Percentiles rank a stretch among this genome's conserved stretches.
Conservation (phyloP, 2,113 vertebrate genomes). For the Paratilapia polleni region DNA sequence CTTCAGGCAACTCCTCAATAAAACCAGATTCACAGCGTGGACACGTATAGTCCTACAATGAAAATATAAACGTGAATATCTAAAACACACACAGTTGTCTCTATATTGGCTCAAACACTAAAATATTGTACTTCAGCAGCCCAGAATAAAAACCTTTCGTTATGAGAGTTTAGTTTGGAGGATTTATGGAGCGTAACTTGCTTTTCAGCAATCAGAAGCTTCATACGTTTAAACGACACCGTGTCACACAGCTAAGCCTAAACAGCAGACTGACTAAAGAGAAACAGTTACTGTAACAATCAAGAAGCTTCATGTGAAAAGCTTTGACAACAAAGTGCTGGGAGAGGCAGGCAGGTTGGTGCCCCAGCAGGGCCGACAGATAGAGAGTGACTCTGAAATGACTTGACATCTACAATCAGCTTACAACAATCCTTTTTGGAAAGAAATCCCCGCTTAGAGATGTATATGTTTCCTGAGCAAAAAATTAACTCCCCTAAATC, state of each 20-base stretch:
- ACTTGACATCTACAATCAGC: not conserved
- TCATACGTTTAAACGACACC: slow-evolving; percentile 4
- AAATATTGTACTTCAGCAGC: not conserved
- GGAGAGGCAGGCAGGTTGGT: slow-evolving; percentile 17
- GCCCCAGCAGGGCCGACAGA: not conserved
- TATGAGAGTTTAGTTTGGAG: too few species aligned
- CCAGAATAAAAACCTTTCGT: not conserved
- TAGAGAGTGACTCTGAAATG: not conserved
- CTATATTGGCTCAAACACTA: not conserved
- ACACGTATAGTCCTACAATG: slow-evolving; percentile 90
- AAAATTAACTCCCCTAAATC: not conserved
- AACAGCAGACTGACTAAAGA: slow-evolving; percentile 24
- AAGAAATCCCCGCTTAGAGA: not conserved
- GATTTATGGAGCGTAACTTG: not conserved
- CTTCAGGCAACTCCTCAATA: slow-evolving; percentile 91
- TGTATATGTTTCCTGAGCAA: not conserved
- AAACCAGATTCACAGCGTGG: slow-evolving; percentile 95
- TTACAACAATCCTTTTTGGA: not conserved
- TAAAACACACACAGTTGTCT: not conserved
- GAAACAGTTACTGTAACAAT: slow-evolving; percentile 55
- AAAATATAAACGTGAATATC: slow-evolving; percentile 11
- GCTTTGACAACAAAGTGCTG: slow-evolving; percentile 35
- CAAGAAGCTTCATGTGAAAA: slow-evolving; percentile 68
- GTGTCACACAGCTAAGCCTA: slow-evolving; percentile 4
- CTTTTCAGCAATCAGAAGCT: not conserved